Evolutionary conservation across 1,140 invertebrate species (phyloP).

Genomic region (Teleogryllus occipitalis): DNA sequence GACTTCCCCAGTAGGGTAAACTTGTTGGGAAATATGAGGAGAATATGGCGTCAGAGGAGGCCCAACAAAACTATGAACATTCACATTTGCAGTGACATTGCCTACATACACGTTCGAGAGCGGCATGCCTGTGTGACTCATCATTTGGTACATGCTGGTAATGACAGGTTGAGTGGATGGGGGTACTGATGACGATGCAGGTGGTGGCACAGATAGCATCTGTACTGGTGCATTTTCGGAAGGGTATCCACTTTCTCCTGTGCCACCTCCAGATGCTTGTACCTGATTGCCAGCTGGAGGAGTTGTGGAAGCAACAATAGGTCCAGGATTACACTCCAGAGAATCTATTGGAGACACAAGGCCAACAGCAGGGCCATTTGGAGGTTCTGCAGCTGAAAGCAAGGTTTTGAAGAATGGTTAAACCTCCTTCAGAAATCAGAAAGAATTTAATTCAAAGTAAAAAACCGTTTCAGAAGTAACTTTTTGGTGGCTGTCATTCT

Average conservation of each 20-base stretch:
- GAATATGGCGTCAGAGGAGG: slow-evolving; percentile 11
- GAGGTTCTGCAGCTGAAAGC: slow-evolving; percentile 12
- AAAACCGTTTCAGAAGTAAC: too few relatives aligned
- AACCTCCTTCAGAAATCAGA: too few relatives aligned
- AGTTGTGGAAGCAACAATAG: not conserved
- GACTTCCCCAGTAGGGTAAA: not conserved
- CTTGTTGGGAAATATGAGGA: slow-evolving; percentile 9
- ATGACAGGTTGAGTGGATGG: slow-evolving; percentile 17
- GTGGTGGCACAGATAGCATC: slow-evolving; percentile 17
- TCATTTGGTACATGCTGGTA: slow-evolving; percentile 14
- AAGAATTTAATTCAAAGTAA: too few relatives aligned
- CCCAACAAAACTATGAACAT: slow-evolving; percentile 21
- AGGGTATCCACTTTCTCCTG: not conserved
- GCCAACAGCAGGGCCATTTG: slow-evolving; percentile 19
- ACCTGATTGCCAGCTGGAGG: not conserved
- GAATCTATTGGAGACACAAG: slow-evolving; percentile 23
- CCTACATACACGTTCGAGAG: slow-evolving; percentile 23
- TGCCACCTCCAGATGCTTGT: not conserved
- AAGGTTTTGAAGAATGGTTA: not conserved
- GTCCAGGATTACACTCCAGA: slow-evolving; percentile 21
- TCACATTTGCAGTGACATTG: slow-evolving; percentile 24
- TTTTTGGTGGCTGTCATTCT: too few relatives aligned
- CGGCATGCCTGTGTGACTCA: slow-evolving; percentile 8
- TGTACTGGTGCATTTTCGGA: not conserved
- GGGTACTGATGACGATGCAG: slow-evolving; percentile 13